A percentile compares a stretch with the other conserved stretches of the same genome.
Evolutionary conservation across 2,113 vertebrate species (phyloP).

Genomic region (Melanostigma gelatinosum): DNA sequence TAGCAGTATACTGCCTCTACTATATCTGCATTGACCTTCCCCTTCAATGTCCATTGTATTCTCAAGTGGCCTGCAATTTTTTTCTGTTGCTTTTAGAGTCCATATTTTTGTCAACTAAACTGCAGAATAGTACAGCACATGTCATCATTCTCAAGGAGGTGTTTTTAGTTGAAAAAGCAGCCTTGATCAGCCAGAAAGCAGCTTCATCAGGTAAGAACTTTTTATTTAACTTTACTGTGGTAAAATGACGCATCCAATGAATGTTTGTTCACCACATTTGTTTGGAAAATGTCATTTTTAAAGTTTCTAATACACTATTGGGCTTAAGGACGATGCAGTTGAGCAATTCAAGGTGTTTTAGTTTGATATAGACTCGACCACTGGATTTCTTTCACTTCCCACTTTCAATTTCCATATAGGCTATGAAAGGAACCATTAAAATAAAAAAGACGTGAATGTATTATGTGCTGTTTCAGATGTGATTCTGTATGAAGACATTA

Average conservation of each 20-base stretch:
- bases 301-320: neutral
- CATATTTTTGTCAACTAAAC: neutral
- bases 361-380: neutral
- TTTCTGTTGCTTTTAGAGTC: neutral
- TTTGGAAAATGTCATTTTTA: neutral
- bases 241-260: neutral
- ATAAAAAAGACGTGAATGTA: neutral
- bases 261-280: neutral
- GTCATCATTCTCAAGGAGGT: neutral
- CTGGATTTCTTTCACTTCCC: neutral
- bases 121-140: no score
- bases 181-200: slow-evolving; percentile 1
- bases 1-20: neutral
- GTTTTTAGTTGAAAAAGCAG: neutral
- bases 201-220: slow-evolving; percentile 37
- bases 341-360: neutral
- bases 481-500: neutral
- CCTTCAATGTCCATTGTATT: neutral
- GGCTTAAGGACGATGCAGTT: neutral
- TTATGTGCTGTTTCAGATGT: neutral
- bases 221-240: neutral
- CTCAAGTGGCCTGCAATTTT: neutral
- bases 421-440: neutral
- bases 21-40: neutral
- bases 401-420: neutral